phyloP scores from a whole-genome alignment of 2,113 vertebrate species.

The Corynorhinus townsendii region DNA sequence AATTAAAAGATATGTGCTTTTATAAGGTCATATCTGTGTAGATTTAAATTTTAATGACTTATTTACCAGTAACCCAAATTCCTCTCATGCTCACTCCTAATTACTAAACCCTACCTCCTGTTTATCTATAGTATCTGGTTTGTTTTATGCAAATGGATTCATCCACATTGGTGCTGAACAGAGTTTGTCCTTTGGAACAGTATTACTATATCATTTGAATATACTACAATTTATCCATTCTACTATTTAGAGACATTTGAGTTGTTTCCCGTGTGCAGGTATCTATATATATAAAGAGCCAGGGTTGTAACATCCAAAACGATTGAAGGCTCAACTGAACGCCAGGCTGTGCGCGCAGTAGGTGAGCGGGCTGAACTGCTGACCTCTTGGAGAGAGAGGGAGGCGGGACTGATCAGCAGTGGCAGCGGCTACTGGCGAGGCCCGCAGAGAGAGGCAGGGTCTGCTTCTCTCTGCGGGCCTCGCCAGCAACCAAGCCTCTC shows the following conservation, averaged over 20 bases:
- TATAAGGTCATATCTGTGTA: not conserved
- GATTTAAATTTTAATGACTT: not conserved
- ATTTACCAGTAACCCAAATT: not conserved
- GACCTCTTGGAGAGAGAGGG: too few species aligned
- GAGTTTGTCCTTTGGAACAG: not conserved
- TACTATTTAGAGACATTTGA: not conserved
- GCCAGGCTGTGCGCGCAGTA: too few species aligned
- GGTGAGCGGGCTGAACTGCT: too few species aligned
- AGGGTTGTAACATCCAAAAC: too few species aligned
- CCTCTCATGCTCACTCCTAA: not conserved
- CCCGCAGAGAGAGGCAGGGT: too few species aligned
- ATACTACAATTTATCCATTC: not conserved
- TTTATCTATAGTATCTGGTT: not conserved
- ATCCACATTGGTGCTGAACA: not conserved
- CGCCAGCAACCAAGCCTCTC: too few species aligned
- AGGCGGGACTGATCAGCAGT: too few species aligned
- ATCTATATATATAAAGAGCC: too few species aligned
- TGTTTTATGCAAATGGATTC: not conserved
- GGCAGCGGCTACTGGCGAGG: too few species aligned
- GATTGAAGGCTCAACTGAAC: too few species aligned
- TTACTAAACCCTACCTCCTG: not conserved
- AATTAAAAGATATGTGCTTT: not conserved
- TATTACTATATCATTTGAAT: not conserved
- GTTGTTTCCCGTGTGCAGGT: not conserved
- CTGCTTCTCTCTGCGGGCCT: too few species aligned